phyloP scores from a whole-genome alignment of 2,797 vertebrate genomes.

The Loriculus beryllinus region DNA sequence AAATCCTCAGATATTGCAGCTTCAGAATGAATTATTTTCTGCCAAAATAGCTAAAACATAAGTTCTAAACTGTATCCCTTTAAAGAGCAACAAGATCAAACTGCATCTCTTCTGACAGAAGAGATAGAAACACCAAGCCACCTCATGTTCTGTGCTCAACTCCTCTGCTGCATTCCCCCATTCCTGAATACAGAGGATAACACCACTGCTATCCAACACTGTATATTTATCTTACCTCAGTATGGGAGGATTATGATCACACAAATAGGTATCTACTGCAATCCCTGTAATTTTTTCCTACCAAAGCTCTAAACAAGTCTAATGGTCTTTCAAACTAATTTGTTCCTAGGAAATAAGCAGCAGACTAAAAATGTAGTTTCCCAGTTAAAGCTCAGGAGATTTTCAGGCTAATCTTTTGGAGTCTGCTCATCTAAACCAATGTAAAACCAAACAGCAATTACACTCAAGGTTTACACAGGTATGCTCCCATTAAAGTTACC shows the following conservation, averaged over 20 bases:
- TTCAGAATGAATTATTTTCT: neutral
- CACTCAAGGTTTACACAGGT: neutral
- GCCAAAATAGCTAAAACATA: neutral
- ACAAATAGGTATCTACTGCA: neutral
- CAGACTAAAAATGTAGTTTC: neutral
- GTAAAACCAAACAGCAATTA: neutral
- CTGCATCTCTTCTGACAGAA: neutral
- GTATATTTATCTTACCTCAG: neutral
- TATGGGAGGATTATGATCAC: neutral
- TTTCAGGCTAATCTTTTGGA: neutral
- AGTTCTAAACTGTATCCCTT: neutral
- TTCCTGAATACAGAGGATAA: neutral
- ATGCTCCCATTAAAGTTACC: neutral
- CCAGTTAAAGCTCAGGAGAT: neutral
- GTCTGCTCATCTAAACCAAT: neutral
- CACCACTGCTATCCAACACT: neutral
- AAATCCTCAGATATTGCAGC: neutral
- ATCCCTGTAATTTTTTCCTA: neutral
- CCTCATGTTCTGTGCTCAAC: neutral
- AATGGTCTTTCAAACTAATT: neutral
- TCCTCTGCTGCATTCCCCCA: neutral
- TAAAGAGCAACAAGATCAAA: neutral
- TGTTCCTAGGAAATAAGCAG: neutral
- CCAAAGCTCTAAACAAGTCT: neutral
- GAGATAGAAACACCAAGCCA: neutral